Base-by-base conservation (phyloP, 2,797 vertebrate species). In the Fistularia tabacaria region DNA sequence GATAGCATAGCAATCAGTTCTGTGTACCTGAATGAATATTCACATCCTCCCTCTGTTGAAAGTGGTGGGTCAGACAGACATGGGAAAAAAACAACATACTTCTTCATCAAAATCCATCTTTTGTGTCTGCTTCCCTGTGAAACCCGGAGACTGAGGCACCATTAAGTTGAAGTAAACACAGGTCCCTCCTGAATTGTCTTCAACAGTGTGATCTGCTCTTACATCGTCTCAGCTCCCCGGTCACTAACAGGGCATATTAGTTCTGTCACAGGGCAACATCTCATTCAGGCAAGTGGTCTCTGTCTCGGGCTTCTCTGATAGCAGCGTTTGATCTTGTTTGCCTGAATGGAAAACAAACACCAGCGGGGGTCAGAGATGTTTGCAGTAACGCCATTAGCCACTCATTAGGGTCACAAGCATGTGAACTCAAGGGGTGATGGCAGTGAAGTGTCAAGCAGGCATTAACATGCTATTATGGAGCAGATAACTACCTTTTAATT, bases 51-150 rank as follows among this genome's bases (percentile, higher is more conserved):
- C 25, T 25, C 25, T 25, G 25, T 5, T 25, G 25, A 25, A 25
- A 25, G 25, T 25, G 25, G 25, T 25, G 25, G 25, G 25, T 25
- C 25, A 25, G 25, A 25, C 25, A 25, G 25, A 25, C 25, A 25
- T 25, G 25, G 25, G 25, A 25, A 25, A 25, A 25, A 25, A 25
- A 25, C 25, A 25, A 5, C 25, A 2, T 5, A 25, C 25, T 25
- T 25, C 25, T 5, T 3, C 25, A 5, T 25, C 25, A 25, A 81
- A 85, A 64, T 74, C 56, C 49, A 0, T 75, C 79, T 86, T 84
- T 78, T 73, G 64, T 87, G 87, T 82, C 84, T 77, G 60, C 67
- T 88, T 81, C 83, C 79, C 78, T 84, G 82, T 56, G 49, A 48
- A 68, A 25, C 25, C 25, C 2, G 5, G 25, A 25, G 2, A 25